Evolutionary conservation across 2,888 invertebrate species (phyloP), one percentile per base, ranked within the genome.

Genomic region (Melanotus villosus): DNA sequence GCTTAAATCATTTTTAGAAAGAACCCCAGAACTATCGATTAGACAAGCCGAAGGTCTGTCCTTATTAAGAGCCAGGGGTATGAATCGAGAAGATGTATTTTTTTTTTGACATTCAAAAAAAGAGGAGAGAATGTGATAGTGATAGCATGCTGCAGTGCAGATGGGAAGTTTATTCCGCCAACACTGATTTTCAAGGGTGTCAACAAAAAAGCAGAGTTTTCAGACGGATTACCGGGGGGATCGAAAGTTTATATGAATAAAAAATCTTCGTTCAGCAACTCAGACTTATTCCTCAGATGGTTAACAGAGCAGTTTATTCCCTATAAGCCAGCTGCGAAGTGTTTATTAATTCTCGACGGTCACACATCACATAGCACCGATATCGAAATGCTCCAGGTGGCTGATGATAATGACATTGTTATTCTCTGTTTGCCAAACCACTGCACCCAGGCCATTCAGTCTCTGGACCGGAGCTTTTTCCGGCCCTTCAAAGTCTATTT

Each of bases 331-430:
- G 2, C 43, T 1, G 45, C 57, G 5, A 76, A 77, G 58, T 71
- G 70, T 36, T 34, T 78, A 9, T 56, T 79, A 2, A 66, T 78
- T 18, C 56, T 80, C 7, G 80, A 81, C 68, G 79, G 78, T 32
- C n/a, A n/a, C n/a, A n/a, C 74, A 57, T 78, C 77, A 7, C 78
- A 69, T 47, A 70, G 73, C 12, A 67, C 36, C 3, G 52, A 50
- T 52, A 62, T 59, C 6, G 47, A 76, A 10, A 72, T 79, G 73
- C 73, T 79, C 5, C 57, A 78, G 62, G 14, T 65, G 58, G 77
- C 79, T 47, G 10, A 30, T 23, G 68, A 75, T 21, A 76, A 80
- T 73, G 73, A 78, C 43, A 69, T 75, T 1, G 16, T 76, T 26
- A 21, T 79, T 45, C 41, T 77, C 12, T 77, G 73, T 66, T 72